phyloP scores from a whole-genome alignment of 2,113 vertebrate genomes.

The Merops nubicus region DNA sequence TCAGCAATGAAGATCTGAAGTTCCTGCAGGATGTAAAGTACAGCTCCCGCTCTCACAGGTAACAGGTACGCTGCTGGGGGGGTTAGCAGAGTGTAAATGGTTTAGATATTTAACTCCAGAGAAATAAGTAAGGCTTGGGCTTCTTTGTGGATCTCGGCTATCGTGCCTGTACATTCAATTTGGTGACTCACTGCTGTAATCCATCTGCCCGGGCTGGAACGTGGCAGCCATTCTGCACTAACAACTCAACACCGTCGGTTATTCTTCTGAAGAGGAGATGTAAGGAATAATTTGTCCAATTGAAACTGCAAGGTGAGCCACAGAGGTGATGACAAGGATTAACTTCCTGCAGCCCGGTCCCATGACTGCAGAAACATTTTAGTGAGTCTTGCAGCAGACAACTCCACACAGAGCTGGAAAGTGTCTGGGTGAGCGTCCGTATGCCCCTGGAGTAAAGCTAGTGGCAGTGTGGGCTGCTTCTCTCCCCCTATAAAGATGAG shows the following conservation, averaged over 20 bases:
- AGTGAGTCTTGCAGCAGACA: neutral
- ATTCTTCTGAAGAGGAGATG: constrained; percentile 6
- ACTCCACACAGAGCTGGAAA: neutral
- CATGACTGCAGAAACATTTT: neutral
- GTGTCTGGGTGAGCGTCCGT: neutral
- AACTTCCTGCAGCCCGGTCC: neutral
- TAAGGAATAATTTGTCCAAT: neutral
- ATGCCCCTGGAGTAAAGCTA: neutral
- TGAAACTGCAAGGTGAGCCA: constrained; percentile 29
- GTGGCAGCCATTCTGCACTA: neutral
- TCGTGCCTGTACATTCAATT: neutral
- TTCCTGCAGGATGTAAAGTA: neutral
- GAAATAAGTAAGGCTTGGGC: neutral
- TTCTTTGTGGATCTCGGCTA: neutral
- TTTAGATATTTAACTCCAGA: neutral
- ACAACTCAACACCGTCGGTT: neutral
- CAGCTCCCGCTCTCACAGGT: neutral
- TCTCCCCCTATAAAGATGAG: neutral
- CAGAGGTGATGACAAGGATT: constrained; percentile 27
- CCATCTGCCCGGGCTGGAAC: neutral
- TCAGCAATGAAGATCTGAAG: neutral
- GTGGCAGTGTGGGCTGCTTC: fast-evolving
- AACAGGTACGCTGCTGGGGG: neutral
- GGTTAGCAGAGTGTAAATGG: neutral
- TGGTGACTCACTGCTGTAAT: neutral